These are phyloP conservation scores for Erpobdella octoculata DNA, from an alignment of 2,888 invertebrate genomes.

Conservation along the genomic window DNA sequence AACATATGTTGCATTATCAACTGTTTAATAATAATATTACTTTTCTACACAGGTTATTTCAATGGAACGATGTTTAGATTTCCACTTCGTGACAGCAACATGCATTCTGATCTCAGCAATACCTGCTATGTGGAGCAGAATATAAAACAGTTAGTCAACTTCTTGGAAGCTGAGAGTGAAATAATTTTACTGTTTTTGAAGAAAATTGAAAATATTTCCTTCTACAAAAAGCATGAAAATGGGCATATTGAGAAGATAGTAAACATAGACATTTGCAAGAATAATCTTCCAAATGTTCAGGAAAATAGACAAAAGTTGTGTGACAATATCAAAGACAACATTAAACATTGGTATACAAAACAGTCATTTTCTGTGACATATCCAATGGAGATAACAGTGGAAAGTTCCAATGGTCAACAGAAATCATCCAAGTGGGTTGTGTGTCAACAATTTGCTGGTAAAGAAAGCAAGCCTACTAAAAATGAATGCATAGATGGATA, in stretches of 20 bases:
- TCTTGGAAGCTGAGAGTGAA: constrained; percentile 41
- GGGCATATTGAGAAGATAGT: neutral
- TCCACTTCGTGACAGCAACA: constrained; percentile 40
- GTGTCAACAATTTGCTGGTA: constrained; percentile 25
- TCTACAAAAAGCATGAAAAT: constrained; percentile 12
- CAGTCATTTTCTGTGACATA: constrained; percentile 17
- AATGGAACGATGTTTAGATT: constrained; percentile 47
- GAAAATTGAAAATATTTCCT: constrained; percentile 37
- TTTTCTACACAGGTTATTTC: constrained; percentile 36
- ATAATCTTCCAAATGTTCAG: neutral
- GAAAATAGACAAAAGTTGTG: constrained; percentile 3
- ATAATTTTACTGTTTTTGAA: constrained; percentile 44
- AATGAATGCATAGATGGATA: constrained; percentile 30
- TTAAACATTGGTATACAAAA: neutral
- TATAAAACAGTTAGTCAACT: constrained; percentile 39
- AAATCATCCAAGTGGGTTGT: constrained; percentile 21
- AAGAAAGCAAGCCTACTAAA: constrained; percentile 3
- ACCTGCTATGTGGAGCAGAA: constrained; percentile 40
- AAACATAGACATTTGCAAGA: neutral
- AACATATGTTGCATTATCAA: too few species aligned
- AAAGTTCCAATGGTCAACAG: neutral
- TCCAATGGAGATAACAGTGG: constrained; percentile 13
- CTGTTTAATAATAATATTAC: too few species aligned
- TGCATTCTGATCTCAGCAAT: constrained; percentile 40
- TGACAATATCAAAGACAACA: neutral